Base-by-base conservation (phyloP, 2,797 vertebrate species). In the Melanotaenia parkinsoni region DNA sequence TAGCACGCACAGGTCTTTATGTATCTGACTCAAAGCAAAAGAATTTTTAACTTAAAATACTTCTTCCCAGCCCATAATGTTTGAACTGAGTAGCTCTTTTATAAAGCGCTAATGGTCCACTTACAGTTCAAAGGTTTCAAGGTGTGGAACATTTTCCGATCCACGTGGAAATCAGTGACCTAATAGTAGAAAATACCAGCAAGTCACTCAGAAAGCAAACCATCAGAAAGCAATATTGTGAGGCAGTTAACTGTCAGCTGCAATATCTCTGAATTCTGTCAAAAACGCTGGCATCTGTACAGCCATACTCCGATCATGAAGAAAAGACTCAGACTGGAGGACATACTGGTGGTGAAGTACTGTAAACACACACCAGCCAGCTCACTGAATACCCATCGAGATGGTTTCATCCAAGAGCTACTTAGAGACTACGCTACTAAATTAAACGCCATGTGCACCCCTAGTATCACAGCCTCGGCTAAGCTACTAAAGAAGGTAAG, bases 11-110 rank as follows among this genome's bases (percentile, higher is more conserved):
- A 54, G 51, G n/a, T 47, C 5, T 54, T 26, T 63, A 51, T 65
- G 67, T 43, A 69, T 74, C 58, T 73, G 85, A 81, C 72, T 86
- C 67, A 79, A 81, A 74, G 77, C 53, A 35, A 77, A 87, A 80
- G 63, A 30, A 77, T 82, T 80, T 50, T 82, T 67, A 68, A 67
- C 53, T 58, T 47, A 61, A 77, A 83, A 67, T 16, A 5, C 47
- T 72, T 67, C 18, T 66, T 72, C 43, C 20, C 58, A 65, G 61
- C 18, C 53, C 38, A 18, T 57, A 1, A 47, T 32, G 59, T 75
- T 59, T 69, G 37, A 72, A 59, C 28, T 30, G 26, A 58, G 54
- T 24, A 43, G 33, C 33, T 30, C 12, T 40, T 5, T 40, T 26
- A 9, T 66, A 63, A 76, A 74, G 47, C 60, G 16, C 10, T 26